Evolutionary conservation across 2,797 vertebrate genomes (phyloP).

Genomic region (Acanthurus lineatus): DNA sequence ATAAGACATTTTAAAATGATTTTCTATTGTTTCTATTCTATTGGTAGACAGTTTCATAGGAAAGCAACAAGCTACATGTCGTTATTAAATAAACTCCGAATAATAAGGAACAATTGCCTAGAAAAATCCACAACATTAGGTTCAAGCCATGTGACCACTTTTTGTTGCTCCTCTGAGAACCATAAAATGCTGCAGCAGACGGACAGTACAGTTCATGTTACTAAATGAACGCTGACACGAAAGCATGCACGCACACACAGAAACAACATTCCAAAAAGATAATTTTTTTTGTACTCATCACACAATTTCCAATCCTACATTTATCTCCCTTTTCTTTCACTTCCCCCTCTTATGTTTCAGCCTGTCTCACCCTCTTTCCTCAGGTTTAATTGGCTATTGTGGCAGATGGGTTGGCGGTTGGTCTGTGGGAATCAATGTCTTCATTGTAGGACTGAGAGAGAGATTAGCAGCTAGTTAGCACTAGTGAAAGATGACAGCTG

Average conservation of each 20-base stretch:
- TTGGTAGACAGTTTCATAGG: not conserved
- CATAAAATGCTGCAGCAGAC: conserved; percentile 65
- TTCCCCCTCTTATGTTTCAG: conserved; percentile 45
- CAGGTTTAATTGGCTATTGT: conserved; percentile 77
- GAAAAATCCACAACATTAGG: too few species aligned
- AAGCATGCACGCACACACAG: conserved; percentile 3
- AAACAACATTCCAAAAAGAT: conserved; percentile 16
- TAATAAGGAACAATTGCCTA: not conserved
- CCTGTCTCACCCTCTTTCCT: conserved; percentile 43
- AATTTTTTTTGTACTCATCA: conserved; percentile 33
- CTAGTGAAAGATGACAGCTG: conserved; percentile 80
- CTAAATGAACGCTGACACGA: conserved; percentile 24
- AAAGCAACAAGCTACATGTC: not conserved
- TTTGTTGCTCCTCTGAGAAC: conserved; percentile 63
- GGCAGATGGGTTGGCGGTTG: conserved; percentile 69
- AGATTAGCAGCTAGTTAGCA: conserved; percentile 85
- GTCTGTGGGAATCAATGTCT: conserved; percentile 80
- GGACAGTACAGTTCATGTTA: conserved; percentile 50
- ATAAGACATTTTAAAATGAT: not conserved
- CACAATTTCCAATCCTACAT: conserved; percentile 38
- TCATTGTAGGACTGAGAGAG: conserved; percentile 77
- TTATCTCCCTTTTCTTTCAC: conserved; percentile 33
- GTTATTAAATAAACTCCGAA: not conserved
- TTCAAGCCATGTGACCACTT: conserved; percentile 51
- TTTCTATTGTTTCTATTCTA: not conserved